Evolutionary conservation across 2,888 invertebrate species (phyloP), one percentile per base, ranked within the genome.

Genomic region (Hyalella azteca): DNA sequence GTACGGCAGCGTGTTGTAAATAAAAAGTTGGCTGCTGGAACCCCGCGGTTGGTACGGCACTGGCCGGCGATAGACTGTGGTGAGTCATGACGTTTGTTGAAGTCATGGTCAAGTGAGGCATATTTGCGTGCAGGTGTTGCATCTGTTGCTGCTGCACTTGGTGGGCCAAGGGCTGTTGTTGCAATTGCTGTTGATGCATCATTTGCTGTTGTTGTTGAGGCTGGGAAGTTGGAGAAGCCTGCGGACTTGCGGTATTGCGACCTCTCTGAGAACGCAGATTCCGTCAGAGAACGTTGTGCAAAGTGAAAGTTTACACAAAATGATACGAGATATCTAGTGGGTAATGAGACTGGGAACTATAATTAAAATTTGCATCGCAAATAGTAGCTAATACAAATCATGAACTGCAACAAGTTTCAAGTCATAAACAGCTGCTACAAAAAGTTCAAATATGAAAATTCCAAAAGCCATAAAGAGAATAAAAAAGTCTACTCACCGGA

Each of bases 201-300:
- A 78, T 49, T 75, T 77, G 39, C 77, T 79, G 60, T 75, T 79
- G 75, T n/a, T 81, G 49, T 73, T 78, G 49, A 59, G 81, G 66
- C 75, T 79, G 48, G 78, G 79, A 3, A 59, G 54, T 11, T 59
- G 60, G 41, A 78, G 79, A 9, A 78, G 59, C 73, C 78, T 79
- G 40, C 59, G 79, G 22, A 78, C 79, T 45, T 13, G 48, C 45
- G 9, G 76, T 54, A 29, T 54, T 54, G 26, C 54, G 54, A 26
- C 22, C 26, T 26, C 54, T 54, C 54, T 49, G 49, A n/a, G n/a
- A n/a, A n/a, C n/a, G n/a, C n/a, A n/a, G n/a, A n/a, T n/a, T n/a
- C n/a, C n/a, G n/a, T n/a, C n/a, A n/a, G n/a, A n/a, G n/a, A n/a
- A n/a, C n/a, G n/a, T n/a, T n/a, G n/a, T n/a, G n/a, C n/a, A n/a